Percentiles rank a stretch among this genome's conserved stretches.
Conservation (phyloP, 2,797 vertebrate genomes). For the Pangasius macronema region DNA sequence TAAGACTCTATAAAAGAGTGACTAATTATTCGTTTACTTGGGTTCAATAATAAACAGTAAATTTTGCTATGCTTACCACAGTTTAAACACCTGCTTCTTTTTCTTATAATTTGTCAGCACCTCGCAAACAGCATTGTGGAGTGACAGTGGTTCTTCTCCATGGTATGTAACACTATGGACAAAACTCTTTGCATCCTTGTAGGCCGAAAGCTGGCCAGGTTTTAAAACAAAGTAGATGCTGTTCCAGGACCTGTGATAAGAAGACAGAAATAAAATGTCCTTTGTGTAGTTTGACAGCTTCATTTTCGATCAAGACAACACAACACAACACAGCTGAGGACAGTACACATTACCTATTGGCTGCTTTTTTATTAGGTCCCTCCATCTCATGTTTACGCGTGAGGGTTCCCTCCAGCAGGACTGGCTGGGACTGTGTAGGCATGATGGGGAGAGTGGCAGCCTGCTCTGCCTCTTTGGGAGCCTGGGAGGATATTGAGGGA, state of each 20-base stretch:
- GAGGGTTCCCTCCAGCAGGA: slow-evolving; percentile 86
- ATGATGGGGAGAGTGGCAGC: slow-evolving; percentile 80
- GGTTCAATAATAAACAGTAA: neutral
- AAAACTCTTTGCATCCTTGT: slow-evolving; percentile 90
- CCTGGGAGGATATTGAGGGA: slow-evolving; percentile 57
- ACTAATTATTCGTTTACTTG: neutral
- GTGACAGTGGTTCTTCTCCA: slow-evolving; percentile 84
- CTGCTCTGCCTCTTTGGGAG: slow-evolving; percentile 71
- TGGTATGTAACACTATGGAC: slow-evolving; percentile 84
- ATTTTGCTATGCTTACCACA: slow-evolving; percentile 77
- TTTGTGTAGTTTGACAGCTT: neutral
- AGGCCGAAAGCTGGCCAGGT: slow-evolving; percentile 83
- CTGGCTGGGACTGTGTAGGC: slow-evolving; percentile 57
- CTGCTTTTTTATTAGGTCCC: slow-evolving; percentile 86
- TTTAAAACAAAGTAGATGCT: slow-evolving; percentile 91
- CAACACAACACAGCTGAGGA: neutral
- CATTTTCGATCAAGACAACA: neutral
- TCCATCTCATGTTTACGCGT: slow-evolving; percentile 90
- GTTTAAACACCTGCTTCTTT: slow-evolving; percentile 91
- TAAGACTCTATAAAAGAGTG: neutral
- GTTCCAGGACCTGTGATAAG: slow-evolving; percentile 87
- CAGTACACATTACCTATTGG: slow-evolving; percentile 80
- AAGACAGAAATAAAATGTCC: neutral
- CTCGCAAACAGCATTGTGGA: slow-evolving; percentile 84
- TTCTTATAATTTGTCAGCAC: slow-evolving; percentile 90